phyloP scores from a whole-genome alignment of 2,888 invertebrate species.

The Anarsia innoxiella region DNA sequence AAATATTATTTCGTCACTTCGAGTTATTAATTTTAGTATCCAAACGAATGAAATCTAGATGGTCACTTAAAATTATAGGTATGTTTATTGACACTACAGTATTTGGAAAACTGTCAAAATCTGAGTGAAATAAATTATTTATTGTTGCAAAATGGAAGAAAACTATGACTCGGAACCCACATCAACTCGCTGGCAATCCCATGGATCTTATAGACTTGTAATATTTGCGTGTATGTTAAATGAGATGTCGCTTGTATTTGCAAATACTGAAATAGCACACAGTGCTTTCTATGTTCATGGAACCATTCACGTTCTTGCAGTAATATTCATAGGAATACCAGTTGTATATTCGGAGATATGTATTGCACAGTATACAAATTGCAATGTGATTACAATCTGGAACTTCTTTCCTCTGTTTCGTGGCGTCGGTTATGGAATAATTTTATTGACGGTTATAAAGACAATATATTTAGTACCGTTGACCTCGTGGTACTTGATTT shows the following conservation, averaged over 20 bases:
- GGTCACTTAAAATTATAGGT: no score
- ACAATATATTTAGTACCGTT: constrained; percentile 41
- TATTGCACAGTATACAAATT: constrained; percentile 46
- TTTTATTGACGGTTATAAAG: constrained; percentile 44
- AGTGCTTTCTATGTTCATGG: constrained; percentile 43
- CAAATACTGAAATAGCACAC: constrained; percentile 43
- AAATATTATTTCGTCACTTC: no score
- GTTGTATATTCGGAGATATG: constrained; percentile 59
- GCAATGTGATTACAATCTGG: constrained; percentile 34
- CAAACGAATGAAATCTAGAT: no score
- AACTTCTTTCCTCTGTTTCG: constrained; percentile 54
- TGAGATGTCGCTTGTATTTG: constrained; percentile 39
- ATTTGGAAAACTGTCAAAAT: no score
- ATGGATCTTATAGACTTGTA: constrained; percentile 44
- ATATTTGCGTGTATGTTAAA: constrained; percentile 59
- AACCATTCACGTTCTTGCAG: constrained; percentile 31
- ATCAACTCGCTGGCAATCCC: constrained; percentile 41
- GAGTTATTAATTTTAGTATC: no score
- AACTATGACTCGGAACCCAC: no score
- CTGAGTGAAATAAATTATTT: no score
- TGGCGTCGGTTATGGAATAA: constrained; percentile 43
- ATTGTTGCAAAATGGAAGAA: no score
- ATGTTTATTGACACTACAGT: no score
- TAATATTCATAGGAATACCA: constrained; percentile 55
- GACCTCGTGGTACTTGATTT: constrained; percentile 51